These are phyloP conservation scores for Drosophila borborema DNA, from an alignment of 2,888 invertebrate species.

Conservation along the genomic window DNA sequence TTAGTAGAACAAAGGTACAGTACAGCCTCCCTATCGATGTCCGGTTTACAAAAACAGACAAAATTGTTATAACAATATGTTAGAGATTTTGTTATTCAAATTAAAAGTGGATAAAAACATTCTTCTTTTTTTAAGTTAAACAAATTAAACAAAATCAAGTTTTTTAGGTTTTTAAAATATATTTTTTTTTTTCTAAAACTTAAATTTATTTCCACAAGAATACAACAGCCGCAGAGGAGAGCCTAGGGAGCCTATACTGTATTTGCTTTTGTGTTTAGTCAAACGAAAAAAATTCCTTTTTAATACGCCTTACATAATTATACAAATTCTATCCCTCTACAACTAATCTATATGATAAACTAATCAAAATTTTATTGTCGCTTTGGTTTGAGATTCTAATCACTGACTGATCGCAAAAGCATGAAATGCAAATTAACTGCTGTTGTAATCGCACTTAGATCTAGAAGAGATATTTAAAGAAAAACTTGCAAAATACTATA, in stretches of 20 bases:
- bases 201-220: background rate
- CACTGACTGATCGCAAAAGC: slow-evolving; percentile 10
- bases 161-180: background rate
- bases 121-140: too few species aligned
- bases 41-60: background rate
- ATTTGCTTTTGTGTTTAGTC: background rate
- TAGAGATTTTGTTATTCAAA: too few species aligned
- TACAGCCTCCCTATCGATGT: background rate
- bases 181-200: background rate
- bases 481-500: background rate
- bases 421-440: slow-evolving; percentile 13
- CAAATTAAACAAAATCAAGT: background rate
- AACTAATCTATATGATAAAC: slow-evolving; percentile 14
- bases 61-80: background rate
- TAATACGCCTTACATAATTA: slow-evolving; percentile 4
- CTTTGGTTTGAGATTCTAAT: slow-evolving; percentile 38
- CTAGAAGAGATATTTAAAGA: background rate
- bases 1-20: background rate
- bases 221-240: background rate
- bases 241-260: slow-evolving; percentile 1
- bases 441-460: background rate
- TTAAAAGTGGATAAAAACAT: too few species aligned
- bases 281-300: background rate
- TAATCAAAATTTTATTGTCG: slow-evolving; percentile 19
- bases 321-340: background rate